Percentiles rank a stretch among this genome's conserved stretches.
These are phyloP conservation scores for Helicolenus hilgendorfi DNA, from an alignment of 2,797 vertebrate genomes.

Conservation along the genomic window DNA sequence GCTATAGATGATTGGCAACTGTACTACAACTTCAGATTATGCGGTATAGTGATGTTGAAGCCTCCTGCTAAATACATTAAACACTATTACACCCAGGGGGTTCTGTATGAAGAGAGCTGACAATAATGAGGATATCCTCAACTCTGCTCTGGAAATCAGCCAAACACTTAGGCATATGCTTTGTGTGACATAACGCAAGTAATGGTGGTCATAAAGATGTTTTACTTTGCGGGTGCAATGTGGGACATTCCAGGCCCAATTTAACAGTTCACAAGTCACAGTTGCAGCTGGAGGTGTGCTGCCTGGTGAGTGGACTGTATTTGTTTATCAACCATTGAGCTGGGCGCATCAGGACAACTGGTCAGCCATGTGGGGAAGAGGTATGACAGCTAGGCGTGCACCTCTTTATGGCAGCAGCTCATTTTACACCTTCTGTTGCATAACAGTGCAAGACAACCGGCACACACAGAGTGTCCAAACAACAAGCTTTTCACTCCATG, in stretches of 20 bases:
- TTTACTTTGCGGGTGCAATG: constrained; percentile 52
- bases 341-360: constrained; percentile 57
- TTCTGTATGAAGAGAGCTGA: constrained; percentile 5
- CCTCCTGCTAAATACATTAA: constrained; percentile 4
- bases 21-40: background rate
- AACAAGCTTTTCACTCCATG: constrained; percentile 52
- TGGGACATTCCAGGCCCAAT: constrained; percentile 63
- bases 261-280: constrained; percentile 62
- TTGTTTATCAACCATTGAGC: constrained; percentile 67
- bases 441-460: constrained; percentile 59
- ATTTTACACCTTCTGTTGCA: constrained; percentile 78
- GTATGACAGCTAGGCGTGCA: constrained; percentile 52
- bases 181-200: constrained; percentile 60
- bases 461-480: constrained; percentile 48
- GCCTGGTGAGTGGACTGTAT: constrained; percentile 48
- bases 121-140: constrained; percentile 27
- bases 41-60: background rate
- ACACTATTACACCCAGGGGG: background rate
- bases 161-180: constrained; percentile 39
- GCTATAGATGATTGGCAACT: background rate
- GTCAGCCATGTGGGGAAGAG: constrained; percentile 54
- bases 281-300: constrained; percentile 57
- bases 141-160: constrained; percentile 27
- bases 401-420: constrained; percentile 74
- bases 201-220: constrained; percentile 59